Evolutionary conservation across 2,113 vertebrate genomes (phyloP).

Genomic region (Calypte anna): DNA sequence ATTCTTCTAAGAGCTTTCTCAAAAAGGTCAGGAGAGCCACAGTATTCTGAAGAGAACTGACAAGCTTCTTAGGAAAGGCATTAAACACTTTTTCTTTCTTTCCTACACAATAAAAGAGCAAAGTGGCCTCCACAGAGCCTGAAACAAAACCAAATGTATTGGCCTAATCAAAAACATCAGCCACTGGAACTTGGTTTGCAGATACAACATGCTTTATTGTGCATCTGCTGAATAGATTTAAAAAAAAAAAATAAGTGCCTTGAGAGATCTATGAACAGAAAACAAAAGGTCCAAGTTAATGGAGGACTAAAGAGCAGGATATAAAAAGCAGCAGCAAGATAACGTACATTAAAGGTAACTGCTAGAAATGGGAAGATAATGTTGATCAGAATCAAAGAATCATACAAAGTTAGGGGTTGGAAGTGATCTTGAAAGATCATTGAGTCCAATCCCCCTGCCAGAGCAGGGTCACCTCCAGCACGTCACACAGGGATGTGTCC

Average conservation of each 20-base stretch:
- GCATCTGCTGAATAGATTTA: neutral
- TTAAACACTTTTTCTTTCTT: neutral
- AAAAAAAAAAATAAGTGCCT: neutral
- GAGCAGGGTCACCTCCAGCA: too few relatives aligned
- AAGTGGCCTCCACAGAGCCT: neutral
- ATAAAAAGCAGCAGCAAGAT: neutral
- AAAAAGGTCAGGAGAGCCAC: slow-evolving; percentile 6
- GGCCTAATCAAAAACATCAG: neutral
- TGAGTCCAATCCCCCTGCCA: too few relatives aligned
- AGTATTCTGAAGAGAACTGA: slow-evolving; percentile 11
- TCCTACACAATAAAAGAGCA: neutral
- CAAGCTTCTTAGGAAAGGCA: neutral
- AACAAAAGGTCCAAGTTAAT: neutral
- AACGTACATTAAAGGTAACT: neutral
- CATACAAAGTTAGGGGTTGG: too few relatives aligned
- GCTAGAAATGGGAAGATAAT: neutral
- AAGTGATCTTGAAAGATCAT: too few relatives aligned
- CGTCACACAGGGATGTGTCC: too few relatives aligned
- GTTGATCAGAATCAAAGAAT: neutral
- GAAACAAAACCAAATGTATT: neutral
- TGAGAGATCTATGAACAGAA: neutral
- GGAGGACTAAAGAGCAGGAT: neutral
- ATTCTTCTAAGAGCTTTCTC: slow-evolving; percentile 21
- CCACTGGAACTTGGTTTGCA: neutral
- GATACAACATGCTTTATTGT: neutral